A percentile compares a stretch with the other conserved stretches of the same genome.
phyloP scores from a whole-genome alignment of 2,797 vertebrate species.

The Hyperoplus immaculatus region DNA sequence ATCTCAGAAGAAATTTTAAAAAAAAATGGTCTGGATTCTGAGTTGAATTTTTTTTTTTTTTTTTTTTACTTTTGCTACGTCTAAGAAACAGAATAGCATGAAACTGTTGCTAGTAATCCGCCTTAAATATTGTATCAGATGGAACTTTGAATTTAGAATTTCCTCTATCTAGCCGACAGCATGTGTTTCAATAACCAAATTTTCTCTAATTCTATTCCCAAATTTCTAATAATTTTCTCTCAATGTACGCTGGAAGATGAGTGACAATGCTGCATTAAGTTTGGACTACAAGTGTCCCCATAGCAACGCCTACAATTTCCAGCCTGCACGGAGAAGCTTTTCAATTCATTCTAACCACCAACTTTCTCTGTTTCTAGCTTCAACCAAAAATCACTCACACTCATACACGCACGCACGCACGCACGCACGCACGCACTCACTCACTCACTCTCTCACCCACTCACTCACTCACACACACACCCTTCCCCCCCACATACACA shows the following conservation, averaged over 20 bases:
- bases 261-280: neutral
- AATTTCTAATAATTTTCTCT: conserved; percentile 10
- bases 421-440: no score
- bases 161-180: conserved; percentile 55
- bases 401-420: no score
- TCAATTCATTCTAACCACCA: conserved; percentile 34
- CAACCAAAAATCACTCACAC: conserved; percentile 39
- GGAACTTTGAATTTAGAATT: neutral
- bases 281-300: conserved; percentile 18
- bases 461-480: no score
- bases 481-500: no score
- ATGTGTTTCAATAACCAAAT: conserved; percentile 59
- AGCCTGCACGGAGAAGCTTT: conserved; percentile 39
- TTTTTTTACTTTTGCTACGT: neutral
- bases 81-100: neutral
- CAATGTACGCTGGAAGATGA: conserved; percentile 24
- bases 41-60: no score
- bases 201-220: conserved; percentile 49
- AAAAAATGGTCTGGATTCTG: neutral
- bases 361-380: conserved; percentile 61
- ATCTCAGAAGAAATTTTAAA: no score
- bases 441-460: no score
- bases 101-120: neutral
- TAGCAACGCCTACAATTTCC: conserved; percentile 4
- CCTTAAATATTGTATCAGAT: neutral